These are phyloP conservation scores for Marasmarcha lunaedactyla DNA, from an alignment of 2,888 invertebrate genomes.

Conservation along the genomic window DNA sequence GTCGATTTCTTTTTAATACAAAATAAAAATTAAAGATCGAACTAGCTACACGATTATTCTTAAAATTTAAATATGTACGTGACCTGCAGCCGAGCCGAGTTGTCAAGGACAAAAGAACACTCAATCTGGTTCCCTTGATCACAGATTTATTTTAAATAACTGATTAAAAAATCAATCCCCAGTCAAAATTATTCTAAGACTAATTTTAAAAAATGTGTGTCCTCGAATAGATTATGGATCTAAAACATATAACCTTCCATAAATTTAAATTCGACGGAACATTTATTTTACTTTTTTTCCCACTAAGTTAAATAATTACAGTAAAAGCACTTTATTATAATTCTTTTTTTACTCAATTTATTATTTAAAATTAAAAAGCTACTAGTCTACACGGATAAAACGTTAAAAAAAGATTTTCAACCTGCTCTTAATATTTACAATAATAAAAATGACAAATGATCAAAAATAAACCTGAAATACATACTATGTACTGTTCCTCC, in stretches of 20 bases:
- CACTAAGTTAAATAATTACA: slow-evolving; percentile 20
- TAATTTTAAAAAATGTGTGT: slow-evolving; percentile 14
- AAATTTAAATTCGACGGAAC: slow-evolving; percentile 42
- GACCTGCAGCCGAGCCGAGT: not conserved
- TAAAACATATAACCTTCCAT: slow-evolving; percentile 54
- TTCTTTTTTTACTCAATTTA: slow-evolving; percentile 14
- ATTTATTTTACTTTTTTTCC: slow-evolving; percentile 18
- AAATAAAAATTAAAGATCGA: slow-evolving; percentile 1
- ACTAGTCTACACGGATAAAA: slow-evolving; percentile 35
- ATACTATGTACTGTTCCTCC: slow-evolving; percentile 7
- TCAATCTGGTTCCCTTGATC: slow-evolving; percentile 4
- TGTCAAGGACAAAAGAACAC: slow-evolving; percentile 15
- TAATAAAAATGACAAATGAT: slow-evolving; percentile 20
- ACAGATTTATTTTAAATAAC: slow-evolving; percentile 7
- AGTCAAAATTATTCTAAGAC: slow-evolving; percentile 9
- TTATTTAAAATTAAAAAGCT: slow-evolving; percentile 37
- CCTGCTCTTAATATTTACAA: slow-evolving; percentile 55
- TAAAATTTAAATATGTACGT: slow-evolving; percentile 10
- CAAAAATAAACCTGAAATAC: slow-evolving; percentile 16
- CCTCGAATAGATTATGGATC: slow-evolving; percentile 37
- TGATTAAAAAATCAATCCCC: slow-evolving; percentile 33
- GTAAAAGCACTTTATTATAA: slow-evolving; percentile 27
- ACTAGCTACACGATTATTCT: slow-evolving; percentile 17
- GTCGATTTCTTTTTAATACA: slow-evolving; percentile 6
- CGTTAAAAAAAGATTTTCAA: slow-evolving; percentile 22